phyloP scores from a whole-genome alignment of 2,888 invertebrate genomes.

The Cyclophora albipunctata region DNA sequence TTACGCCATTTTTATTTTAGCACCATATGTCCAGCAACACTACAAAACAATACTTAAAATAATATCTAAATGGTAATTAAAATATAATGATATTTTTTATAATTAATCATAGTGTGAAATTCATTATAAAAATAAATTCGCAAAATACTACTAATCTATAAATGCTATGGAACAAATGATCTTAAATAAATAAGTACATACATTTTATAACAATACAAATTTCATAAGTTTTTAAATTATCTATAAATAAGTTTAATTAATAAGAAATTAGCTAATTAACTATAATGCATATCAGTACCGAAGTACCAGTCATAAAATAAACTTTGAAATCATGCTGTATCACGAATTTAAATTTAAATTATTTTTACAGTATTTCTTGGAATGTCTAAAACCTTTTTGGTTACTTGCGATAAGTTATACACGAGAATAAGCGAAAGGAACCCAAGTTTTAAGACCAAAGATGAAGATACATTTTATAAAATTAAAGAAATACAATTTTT shows the following conservation, averaged over 20 bases:
- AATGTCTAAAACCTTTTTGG: not conserved
- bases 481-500: no score
- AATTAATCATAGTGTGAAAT: not conserved
- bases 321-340: slow-evolving; percentile 5
- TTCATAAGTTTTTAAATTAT: no score
- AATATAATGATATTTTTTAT: not conserved
- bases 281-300: no score
- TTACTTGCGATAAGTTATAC: not conserved
- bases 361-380: not conserved
- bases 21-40: slow-evolving; percentile 50
- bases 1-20: slow-evolving; percentile 21
- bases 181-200: not conserved
- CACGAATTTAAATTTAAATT: slow-evolving; percentile 9
- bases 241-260: no score
- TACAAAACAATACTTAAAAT: slow-evolving; percentile 18
- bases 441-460: no score
- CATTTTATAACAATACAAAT: not conserved
- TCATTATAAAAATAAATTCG: not conserved
- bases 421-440: no score
- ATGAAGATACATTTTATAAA: no score
- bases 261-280: no score
- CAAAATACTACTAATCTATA: not conserved
- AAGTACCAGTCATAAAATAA: no score
- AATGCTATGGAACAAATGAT: not conserved
- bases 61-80: slow-evolving; percentile 4